phyloP scores from a whole-genome alignment of 2,113 vertebrate species.

The Tachysurus vachellii region DNA sequence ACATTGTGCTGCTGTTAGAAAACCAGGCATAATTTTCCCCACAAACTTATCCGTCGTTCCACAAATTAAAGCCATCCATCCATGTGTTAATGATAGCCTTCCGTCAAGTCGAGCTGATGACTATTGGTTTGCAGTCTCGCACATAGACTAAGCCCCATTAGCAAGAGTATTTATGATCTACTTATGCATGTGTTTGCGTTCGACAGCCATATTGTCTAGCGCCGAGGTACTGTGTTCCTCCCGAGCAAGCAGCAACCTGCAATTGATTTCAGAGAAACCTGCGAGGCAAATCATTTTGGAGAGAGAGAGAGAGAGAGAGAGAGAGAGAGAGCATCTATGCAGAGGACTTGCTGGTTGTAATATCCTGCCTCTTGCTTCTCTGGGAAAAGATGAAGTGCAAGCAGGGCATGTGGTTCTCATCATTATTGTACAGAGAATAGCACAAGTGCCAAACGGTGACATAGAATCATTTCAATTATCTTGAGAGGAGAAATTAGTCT shows the following conservation, averaged over 20 bases:
- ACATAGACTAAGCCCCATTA: constrained; percentile 46
- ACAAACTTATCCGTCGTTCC: constrained; percentile 48
- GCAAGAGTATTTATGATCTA: constrained; percentile 49
- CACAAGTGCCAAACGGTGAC: constrained; percentile 33
- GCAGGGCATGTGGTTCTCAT: constrained; percentile 51
- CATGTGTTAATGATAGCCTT: constrained; percentile 57
- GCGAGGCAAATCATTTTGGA: constrained; percentile 45
- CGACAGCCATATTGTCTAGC: constrained; percentile 38
- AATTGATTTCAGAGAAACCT: constrained; percentile 37
- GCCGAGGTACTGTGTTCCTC: constrained; percentile 39
- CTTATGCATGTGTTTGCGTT: constrained; percentile 40
- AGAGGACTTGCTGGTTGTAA: constrained; percentile 33
- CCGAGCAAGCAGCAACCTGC: constrained; percentile 35
- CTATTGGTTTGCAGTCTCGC: constrained; percentile 52
- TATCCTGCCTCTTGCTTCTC: constrained; percentile 39
- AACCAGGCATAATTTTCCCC: constrained; percentile 38
- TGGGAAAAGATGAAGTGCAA: constrained; percentile 42
- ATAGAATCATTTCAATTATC: constrained; percentile 41
- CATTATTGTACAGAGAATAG: constrained; percentile 44
- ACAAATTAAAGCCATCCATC: constrained; percentile 59
- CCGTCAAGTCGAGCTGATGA: constrained; percentile 51
- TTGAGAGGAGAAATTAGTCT: constrained; percentile 38
- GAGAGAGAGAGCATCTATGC: neutral
- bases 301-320: neutral
- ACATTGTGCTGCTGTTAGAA: constrained; percentile 38